Evolutionary conservation across 2,113 vertebrate genomes (phyloP).

Genomic region (Mormyrus iriodes): DNA sequence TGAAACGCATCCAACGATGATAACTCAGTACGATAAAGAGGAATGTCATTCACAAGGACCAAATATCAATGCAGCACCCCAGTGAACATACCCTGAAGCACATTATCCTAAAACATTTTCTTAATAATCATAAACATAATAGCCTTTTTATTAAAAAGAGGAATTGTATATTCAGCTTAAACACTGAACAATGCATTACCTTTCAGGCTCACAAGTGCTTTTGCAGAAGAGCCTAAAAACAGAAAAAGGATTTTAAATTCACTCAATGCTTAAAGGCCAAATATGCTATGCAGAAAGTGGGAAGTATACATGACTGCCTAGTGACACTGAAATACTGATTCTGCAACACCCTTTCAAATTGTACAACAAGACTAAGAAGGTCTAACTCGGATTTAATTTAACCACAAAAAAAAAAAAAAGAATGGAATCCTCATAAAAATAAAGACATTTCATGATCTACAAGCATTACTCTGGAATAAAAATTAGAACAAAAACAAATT

Average conservation of each 20-base stretch:
- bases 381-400: background rate
- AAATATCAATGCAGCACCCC: background rate
- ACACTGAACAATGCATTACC: constrained; percentile 59
- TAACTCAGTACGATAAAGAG: background rate
- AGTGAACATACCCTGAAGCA: background rate
- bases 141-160: background rate
- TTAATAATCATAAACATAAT: background rate
- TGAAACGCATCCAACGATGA: background rate
- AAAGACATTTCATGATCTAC: background rate
- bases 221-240: constrained; percentile 87
- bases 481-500: background rate
- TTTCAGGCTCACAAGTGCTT: constrained; percentile 97
- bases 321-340: background rate
- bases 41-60: background rate
- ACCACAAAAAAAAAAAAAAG: background rate
- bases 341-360: background rate
- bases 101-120: background rate
- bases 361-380: background rate
- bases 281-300: background rate
- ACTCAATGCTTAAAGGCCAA: background rate
- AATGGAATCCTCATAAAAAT: background rate
- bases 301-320: background rate
- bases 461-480: background rate
- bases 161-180: background rate
- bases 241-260: background rate